Evolutionary conservation across 1,140 invertebrate species (phyloP).

Genomic region (Lepidurus couesii): DNA sequence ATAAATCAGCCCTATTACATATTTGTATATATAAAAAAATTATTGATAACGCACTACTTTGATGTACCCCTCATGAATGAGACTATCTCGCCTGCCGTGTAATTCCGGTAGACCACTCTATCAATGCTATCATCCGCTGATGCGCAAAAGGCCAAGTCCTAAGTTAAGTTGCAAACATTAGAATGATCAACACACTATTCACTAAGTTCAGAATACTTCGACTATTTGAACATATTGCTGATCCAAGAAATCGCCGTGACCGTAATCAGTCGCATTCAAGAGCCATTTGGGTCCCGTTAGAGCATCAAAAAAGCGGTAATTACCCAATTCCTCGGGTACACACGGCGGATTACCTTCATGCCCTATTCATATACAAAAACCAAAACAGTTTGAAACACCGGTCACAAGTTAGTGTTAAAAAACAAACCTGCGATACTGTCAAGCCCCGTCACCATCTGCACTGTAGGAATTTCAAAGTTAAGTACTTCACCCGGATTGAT

Average conservation of each 20-base stretch:
- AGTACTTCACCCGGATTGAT: slow-evolving; percentile 38
- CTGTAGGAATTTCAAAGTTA: slow-evolving; percentile 39
- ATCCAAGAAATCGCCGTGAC: slow-evolving; percentile 39
- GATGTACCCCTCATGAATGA: slow-evolving; percentile 27
- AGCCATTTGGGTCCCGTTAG: slow-evolving; percentile 37
- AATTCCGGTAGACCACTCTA: slow-evolving; percentile 26
- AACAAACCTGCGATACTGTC: slow-evolving; percentile 33
- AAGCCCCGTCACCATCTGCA: slow-evolving; percentile 37
- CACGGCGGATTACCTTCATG: slow-evolving; percentile 31
- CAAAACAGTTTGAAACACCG: too few species aligned
- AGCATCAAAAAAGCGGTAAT: slow-evolving; percentile 38
- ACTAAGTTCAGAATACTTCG: slow-evolving; percentile 23
- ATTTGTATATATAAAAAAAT: too few species aligned
- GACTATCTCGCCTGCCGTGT: slow-evolving; percentile 25
- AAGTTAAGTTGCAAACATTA: neutral
- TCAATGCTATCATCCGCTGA: neutral
- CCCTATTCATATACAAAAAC: neutral
- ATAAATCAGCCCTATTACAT: too few species aligned
- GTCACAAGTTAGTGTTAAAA: slow-evolving; percentile 10
- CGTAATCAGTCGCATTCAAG: slow-evolving; percentile 38
- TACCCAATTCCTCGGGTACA: slow-evolving; percentile 36
- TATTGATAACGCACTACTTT: too few species aligned
- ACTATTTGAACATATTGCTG: slow-evolving; percentile 29
- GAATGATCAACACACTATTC: neutral
- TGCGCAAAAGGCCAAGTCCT: neutral